These are phyloP conservation scores for Alligator sinensis DNA, from an alignment of 2,113 vertebrate genomes.

Conservation along the genomic window DNA sequence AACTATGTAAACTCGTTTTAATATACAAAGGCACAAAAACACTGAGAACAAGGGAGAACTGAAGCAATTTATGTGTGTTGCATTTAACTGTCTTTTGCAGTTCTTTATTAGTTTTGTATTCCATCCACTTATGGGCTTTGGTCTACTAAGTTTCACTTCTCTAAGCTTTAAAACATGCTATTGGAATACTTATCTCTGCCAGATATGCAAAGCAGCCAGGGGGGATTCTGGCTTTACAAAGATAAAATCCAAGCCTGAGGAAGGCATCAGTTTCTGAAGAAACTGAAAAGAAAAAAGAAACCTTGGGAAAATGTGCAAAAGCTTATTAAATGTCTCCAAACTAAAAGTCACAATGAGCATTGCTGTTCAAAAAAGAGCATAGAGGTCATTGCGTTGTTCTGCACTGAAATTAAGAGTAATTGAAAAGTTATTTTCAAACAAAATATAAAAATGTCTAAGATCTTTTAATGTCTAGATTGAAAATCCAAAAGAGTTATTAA, in stretches of 20 bases:
- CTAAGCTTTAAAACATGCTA: neutral
- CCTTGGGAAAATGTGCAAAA: neutral
- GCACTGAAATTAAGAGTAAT: neutral
- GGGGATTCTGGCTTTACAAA: neutral
- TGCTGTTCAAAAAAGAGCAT: neutral
- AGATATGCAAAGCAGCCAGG: neutral
- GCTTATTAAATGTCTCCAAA: neutral
- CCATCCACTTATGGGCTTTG: neutral
- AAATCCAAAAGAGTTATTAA: neutral
- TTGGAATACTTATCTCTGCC: neutral
- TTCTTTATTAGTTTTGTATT: neutral
- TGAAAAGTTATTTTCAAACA: neutral
- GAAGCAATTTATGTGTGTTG: neutral
- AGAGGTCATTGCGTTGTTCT: neutral
- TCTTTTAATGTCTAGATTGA: neutral
- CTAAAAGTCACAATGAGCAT: neutral
- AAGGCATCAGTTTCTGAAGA: neutral
- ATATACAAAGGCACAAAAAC: neutral
- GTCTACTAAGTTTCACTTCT: neutral
- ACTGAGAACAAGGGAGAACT: neutral
- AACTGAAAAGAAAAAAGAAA: neutral
- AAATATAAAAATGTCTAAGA: neutral
- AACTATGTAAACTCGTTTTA: neutral
- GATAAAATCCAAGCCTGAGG: neutral
- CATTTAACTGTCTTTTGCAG: neutral